These are phyloP conservation scores for Chironomus tentans DNA, from an alignment of 2,888 invertebrate species.

Conservation along the genomic window DNA sequence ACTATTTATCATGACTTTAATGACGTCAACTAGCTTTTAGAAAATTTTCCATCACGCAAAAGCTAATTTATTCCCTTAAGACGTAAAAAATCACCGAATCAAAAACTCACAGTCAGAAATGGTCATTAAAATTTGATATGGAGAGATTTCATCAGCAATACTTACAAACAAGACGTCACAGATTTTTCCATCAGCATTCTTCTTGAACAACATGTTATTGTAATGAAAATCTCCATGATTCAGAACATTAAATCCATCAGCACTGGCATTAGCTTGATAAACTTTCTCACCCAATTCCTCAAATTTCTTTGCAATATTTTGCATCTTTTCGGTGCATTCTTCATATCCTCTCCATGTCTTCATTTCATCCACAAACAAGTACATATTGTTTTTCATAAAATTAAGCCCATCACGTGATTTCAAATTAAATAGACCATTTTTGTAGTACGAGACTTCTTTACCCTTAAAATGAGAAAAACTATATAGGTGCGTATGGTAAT, in stretches of 20 bases:
- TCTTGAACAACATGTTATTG: slow-evolving; percentile 41
- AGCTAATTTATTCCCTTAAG: too few relatives aligned
- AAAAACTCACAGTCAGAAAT: too few relatives aligned
- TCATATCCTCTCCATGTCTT: slow-evolving; percentile 26
- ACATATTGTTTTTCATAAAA: slow-evolving; percentile 26
- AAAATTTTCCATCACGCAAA: too few relatives aligned
- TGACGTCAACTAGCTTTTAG: too few relatives aligned
- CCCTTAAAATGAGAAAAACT: neutral
- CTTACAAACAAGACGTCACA: slow-evolving; percentile 36
- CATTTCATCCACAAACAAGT: slow-evolving; percentile 26
- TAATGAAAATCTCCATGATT: slow-evolving; percentile 42
- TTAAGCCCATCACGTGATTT: slow-evolving; percentile 18
- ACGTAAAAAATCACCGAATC: too few relatives aligned
- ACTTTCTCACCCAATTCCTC: slow-evolving; percentile 19
- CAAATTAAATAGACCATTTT: slow-evolving; percentile 26
- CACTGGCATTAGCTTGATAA: slow-evolving; percentile 9
- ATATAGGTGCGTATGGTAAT: neutral
- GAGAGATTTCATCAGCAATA: slow-evolving; percentile 3
- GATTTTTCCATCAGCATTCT: slow-evolving; percentile 34
- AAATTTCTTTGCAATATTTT: slow-evolving; percentile 17
- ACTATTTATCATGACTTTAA: neutral
- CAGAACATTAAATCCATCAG: slow-evolving; percentile 36
- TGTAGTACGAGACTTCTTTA: slow-evolving; percentile 2
- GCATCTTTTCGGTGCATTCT: slow-evolving; percentile 9
- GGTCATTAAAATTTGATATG: too few relatives aligned